These are phyloP conservation scores for Lepidurus couesii DNA, from an alignment of 1,140 invertebrate genomes.

Conservation along the genomic window DNA sequence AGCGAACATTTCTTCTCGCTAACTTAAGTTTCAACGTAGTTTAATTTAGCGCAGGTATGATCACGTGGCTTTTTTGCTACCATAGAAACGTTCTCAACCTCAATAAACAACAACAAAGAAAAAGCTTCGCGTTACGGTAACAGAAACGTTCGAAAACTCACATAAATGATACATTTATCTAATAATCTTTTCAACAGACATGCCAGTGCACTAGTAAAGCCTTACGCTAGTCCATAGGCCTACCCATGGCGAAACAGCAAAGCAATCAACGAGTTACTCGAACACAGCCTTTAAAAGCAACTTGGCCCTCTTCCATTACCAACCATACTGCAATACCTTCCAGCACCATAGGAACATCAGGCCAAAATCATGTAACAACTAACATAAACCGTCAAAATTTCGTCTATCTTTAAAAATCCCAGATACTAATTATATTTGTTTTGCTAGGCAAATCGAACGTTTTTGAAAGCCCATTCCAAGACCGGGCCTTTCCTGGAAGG, in stretches of 20 bases:
- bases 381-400: background rate
- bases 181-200: too few species aligned
- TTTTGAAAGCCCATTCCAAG: background rate
- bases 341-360: background rate
- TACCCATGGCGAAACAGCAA: background rate
- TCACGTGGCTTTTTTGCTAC: background rate
- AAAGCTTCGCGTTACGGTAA: background rate
- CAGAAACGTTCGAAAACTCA: background rate
- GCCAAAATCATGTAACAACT: background rate
- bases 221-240: background rate
- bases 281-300: background rate
- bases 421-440: background rate
- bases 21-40: background rate
- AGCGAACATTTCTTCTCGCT: background rate
- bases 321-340: background rate
- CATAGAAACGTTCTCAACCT: background rate
- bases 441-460: background rate
- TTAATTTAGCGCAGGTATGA: background rate
- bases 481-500: background rate
- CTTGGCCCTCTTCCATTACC: background rate
- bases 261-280: background rate
- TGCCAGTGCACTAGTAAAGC: background rate
- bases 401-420: background rate
- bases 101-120: conserved; percentile 3
- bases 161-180: too few species aligned